Evolutionary conservation across 2,113 vertebrate genomes (phyloP), one percentile per base, ranked within the genome.

Genomic region (Mohoua ochrocephala): DNA sequence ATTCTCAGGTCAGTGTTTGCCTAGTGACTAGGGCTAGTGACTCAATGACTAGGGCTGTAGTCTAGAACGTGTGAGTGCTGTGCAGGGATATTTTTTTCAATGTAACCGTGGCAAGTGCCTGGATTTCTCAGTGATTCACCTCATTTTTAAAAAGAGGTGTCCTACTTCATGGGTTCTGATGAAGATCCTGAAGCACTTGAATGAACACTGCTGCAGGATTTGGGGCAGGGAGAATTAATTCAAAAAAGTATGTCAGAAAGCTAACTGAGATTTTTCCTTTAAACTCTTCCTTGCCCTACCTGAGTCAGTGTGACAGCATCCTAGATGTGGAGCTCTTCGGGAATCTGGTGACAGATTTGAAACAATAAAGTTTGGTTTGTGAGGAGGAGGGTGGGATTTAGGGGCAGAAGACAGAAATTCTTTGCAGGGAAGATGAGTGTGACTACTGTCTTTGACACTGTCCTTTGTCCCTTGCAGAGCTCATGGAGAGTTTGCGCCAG

Each of bases 1-100:
- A 67, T 98, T 99, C 96, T 99, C 99, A 98, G 99, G 99, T 99
- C 59, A 96, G 98, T 98, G 44, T 37, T 83, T 67, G 67, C 41
- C 65, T 54, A 45, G 56, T 59, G 61, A 28, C 35, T 26, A 41
- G 42, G 15, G 59, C 33, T 69, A 52, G 30, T 81, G 59, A 67
- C 41, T 60, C 47, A 45, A 3, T 82, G 85, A 30, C 47, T 33
- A 11, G 69, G 41, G 30, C 75, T 90, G 23, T 63, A 70, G 49
- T 52, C 35, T 64, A 49, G 39, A 70, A 65, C 14, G 45, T 26
- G 20, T 1, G 14, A 69, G 24, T 42, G 41, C 54, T 59, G 12
- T 44, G 54, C 41, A 53, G 39, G 47, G n/a, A 16, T 53, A 9
- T 20, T 10, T 63, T 69, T 76, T 45, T 44, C 49, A 39, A 0